These are phyloP conservation scores for Scyliorhinus canicula DNA, from an alignment of 2,797 vertebrate genomes.

Conservation along the genomic window DNA sequence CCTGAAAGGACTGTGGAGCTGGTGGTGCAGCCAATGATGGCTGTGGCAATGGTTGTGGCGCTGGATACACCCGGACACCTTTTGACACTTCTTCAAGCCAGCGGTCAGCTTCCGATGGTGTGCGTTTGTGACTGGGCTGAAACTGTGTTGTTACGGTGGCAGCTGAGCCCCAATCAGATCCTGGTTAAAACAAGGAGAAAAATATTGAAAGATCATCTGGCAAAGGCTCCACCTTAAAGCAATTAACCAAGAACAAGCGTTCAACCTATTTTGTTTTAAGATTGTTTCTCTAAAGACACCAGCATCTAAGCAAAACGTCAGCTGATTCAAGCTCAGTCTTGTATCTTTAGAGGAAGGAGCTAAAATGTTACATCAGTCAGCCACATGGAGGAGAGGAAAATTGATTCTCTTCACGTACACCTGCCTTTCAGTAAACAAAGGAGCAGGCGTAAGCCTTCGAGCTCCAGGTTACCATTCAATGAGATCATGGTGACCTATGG, in stretches of 20 bases:
- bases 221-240: constrained; percentile 39
- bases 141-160: constrained; percentile 53
- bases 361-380: not conserved
- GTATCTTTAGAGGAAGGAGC: not conserved
- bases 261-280: too few species aligned
- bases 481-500: not conserved
- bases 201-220: not conserved
- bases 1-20: constrained; percentile 57
- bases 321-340: not conserved
- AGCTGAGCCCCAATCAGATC: constrained; percentile 59
- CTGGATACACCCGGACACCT: constrained; percentile 68
- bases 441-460: not conserved
- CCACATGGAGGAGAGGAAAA: not conserved
- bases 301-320: not conserved
- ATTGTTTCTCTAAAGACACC: not conserved
- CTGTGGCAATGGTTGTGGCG: constrained; percentile 50
- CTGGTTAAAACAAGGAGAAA: constrained; percentile 45
- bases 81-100: constrained; percentile 96
- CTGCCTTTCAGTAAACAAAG: not conserved
- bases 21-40: constrained; percentile 49
- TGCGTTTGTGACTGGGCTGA: constrained; percentile 75
- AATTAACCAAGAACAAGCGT: constrained; percentile 38
- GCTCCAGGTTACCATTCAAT: not conserved
- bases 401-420: constrained; percentile 42
- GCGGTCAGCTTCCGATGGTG: constrained; percentile 90